Conservation (phyloP, 2,888 invertebrate genomes). For the Drosophila kanekoi region DNA sequence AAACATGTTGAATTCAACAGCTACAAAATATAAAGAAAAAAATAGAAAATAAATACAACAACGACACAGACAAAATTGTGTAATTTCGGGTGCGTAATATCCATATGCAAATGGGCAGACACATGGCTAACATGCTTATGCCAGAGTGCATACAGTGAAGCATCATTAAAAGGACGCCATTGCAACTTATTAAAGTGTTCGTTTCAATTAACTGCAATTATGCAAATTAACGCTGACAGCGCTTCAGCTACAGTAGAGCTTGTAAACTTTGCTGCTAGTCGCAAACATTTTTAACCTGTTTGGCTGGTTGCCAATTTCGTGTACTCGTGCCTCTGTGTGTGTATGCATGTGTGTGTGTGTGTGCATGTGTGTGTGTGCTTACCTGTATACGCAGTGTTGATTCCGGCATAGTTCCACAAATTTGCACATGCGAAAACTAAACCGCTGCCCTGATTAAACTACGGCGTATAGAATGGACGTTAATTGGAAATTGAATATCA, state of each 20-base stretch:
- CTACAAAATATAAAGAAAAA: not conserved
- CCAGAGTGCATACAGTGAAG: constrained; percentile 1
- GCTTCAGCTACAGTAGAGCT: constrained; percentile 16
- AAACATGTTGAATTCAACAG: constrained; percentile 20
- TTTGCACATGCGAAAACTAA: not conserved
- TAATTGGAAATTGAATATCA: not conserved
- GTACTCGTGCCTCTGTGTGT: not conserved
- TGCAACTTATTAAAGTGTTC: constrained; percentile 48
- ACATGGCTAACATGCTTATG: constrained; percentile 1
- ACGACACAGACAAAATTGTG: constrained; percentile 17
- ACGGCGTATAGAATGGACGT: not conserved
- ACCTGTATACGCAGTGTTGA: not conserved
- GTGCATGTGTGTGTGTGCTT: not conserved
- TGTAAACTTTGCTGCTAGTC: constrained; percentile 12
- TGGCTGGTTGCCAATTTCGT: constrained; percentile 14
- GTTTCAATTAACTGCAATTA: constrained; percentile 64
- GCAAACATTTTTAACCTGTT: constrained; percentile 6
- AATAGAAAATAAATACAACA: not conserved
- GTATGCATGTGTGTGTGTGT: not conserved
- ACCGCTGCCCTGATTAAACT: not conserved
- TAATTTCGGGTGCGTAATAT: constrained; percentile 26
- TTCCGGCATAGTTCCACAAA: not conserved
- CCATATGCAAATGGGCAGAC: constrained; percentile 33
- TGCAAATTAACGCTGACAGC: constrained; percentile 41
- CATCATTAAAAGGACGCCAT: constrained; percentile 8